Base-by-base conservation (phyloP, 2,113 vertebrate genomes). In the Cyanoderma ruficeps region DNA sequence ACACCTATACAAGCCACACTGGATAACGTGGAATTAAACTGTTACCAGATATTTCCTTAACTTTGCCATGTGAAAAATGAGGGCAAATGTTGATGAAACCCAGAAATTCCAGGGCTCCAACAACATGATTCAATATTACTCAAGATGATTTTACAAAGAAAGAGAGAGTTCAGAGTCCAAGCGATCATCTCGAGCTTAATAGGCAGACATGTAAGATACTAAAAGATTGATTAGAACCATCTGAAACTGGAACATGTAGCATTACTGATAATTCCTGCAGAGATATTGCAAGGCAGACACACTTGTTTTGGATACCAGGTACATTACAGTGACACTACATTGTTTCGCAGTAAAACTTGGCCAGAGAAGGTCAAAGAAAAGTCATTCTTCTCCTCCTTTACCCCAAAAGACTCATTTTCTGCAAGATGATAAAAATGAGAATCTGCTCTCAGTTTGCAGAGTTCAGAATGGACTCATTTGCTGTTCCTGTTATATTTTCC, bases 31-130 rank as follows among this genome's bases (percentile, higher is more conserved):
- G 96, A 97, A 97, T 97, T 97, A 96, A 96, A 96, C 92, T 95
- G 95, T 97, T 96, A 97, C 96, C 94, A 96, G 96, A 96, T 95
- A 96, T 94, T 97, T 97, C 95, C 97, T 97, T 94, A 71, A 46
- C 67, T 93, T 91, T 89, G 46, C 96, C 91, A 92, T 60, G 79
- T 97, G 94, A 95, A 97, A 93, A 93, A 70, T 76, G 79, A 94
- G 96, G 74, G 88, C 95, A 97, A 89, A 93, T 49, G 74, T 92
- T 96, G 80, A 49, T 85, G 93, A 94, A 97, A 93, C 82, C 83
- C 86, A 83, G 55, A 69, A 92, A 81, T 96, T 93, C 75, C 83
- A 92, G 81, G 30, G 55, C 91, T 81, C 94, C 71, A 50, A 64
- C 91, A 91, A 75, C 71, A 71, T 77, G 80, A 81, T 96, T 95